Evolutionary conservation across 1,140 invertebrate species (phyloP).

Genomic region (Patella vulgata): DNA sequence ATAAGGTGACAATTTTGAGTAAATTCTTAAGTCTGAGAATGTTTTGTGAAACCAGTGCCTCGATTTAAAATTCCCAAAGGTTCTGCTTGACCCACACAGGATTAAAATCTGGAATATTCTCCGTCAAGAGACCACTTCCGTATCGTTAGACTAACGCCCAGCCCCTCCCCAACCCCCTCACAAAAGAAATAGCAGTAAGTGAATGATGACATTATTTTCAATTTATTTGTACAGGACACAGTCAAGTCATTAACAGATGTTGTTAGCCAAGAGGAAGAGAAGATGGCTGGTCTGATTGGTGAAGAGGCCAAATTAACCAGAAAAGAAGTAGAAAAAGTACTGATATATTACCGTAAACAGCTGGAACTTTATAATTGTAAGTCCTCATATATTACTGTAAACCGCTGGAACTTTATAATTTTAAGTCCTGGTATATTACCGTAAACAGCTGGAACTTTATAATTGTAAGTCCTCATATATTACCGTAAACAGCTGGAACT

Average conservation of each 20-base stretch:
- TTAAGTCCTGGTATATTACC: neutral
- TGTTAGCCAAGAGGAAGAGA: slow-evolving; percentile 1
- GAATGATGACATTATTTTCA: too few species aligned
- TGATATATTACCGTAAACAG: slow-evolving; percentile 3
- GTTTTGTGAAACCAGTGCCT: too few species aligned
- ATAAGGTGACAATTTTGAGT: too few species aligned
- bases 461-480: neutral
- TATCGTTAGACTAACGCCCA: too few species aligned
- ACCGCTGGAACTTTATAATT: neutral
- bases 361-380: neutral
- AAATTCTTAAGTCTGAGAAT: too few species aligned
- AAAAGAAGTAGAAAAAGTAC: slow-evolving; percentile 1
- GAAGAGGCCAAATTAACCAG: neutral
- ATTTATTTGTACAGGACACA: slow-evolving; percentile 1
- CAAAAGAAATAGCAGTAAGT: slow-evolving; percentile 34
- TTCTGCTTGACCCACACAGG: too few species aligned
- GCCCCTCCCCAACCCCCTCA: slow-evolving; percentile 20
- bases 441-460: slow-evolving; percentile 4
- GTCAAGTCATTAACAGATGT: neutral
- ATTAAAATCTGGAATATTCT: neutral
- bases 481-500: neutral
- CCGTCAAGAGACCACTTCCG: too few species aligned
- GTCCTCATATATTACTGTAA: neutral
- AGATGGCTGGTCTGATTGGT: neutral
- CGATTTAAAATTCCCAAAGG: too few species aligned